These are phyloP conservation scores for Caerostris darwini DNA, from an alignment of 1,140 invertebrate genomes.

Conservation along the genomic window DNA sequence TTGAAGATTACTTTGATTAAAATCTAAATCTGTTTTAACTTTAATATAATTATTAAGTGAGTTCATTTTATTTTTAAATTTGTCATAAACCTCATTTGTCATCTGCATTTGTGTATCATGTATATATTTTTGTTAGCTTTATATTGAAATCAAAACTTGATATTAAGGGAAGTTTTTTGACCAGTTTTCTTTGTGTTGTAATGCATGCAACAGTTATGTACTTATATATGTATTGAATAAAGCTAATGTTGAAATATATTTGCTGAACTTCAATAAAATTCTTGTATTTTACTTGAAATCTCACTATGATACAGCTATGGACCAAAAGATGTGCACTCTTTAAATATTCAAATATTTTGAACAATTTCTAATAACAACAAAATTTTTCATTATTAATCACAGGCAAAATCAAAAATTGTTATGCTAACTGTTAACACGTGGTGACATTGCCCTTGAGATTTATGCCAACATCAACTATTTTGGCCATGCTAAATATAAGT, in stretches of 20 bases:
- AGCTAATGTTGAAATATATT: conserved; percentile 27
- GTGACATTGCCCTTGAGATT: too few relatives aligned
- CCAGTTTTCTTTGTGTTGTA: conserved; percentile 20
- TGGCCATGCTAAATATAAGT: too few relatives aligned
- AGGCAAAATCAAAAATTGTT: too few relatives aligned
- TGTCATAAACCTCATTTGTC: background rate
- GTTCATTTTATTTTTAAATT: background rate
- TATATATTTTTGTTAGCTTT: background rate
- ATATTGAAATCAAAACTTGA: conserved; percentile 15
- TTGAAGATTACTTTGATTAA: background rate
- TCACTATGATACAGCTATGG: too few relatives aligned
- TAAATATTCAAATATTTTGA: too few relatives aligned
- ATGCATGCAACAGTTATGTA: conserved; percentile 14
- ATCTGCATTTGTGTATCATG: conserved; percentile 19
- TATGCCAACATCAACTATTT: too few relatives aligned
- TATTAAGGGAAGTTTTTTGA: background rate
- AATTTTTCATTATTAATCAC: too few relatives aligned
- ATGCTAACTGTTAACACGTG: too few relatives aligned
- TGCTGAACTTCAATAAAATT: background rate
- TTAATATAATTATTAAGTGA: background rate
- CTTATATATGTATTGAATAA: conserved; percentile 52
- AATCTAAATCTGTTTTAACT: background rate
- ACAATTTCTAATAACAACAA: too few relatives aligned
- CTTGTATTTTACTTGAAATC: too few relatives aligned
- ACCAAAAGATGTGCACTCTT: too few relatives aligned